Base-by-base conservation (phyloP, 2,797 vertebrate species). In the Galago senegalensis region DNA sequence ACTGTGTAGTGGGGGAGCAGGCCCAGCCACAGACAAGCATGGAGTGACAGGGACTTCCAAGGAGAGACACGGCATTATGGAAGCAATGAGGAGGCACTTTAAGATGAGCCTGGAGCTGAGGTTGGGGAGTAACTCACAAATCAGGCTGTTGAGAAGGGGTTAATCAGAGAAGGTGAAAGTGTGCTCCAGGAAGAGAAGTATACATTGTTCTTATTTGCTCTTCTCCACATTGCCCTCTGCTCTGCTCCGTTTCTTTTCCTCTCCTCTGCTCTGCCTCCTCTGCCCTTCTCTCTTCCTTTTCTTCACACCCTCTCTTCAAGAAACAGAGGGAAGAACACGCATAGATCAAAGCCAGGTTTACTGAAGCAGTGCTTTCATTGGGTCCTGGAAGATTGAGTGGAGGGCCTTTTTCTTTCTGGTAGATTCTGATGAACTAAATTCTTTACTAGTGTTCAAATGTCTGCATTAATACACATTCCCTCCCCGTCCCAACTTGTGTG, bases 301-400 rank as follows among this genome's bases (percentile, higher is more conserved):
- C 14, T 4, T n/a, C 7, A 23, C 31, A 14, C 31, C 65, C 5
- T 37, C 65, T 37, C n/a, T 69, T 40, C 60, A 29, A 70, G 56
- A 31, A 46, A 77, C 16, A 27, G 70, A 75, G 4, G 31, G 80
- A 27, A 53, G 69, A 95, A 63, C 69, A 86, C 70, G 89, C 88
- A 83, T 0, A 0, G 7, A 23, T 89, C 85, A 93, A 88, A 79
- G 86, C 95, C 95, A 98, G 65, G 46, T 84, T 95, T 94, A 87
- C 92, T 73, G 87, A 92, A 97, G 97, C 92, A 94, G 82, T 96
- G 95, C 90, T 88, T 95, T 98, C 98, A 98, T 92, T 97, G 96
- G 96, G 94, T 84, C 94, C 97, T 70, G 87, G 94, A 95, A 88
- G 63, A 77, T 23, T 76, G 86, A 77, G 53, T 89, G 97, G 92